Conservation (phyloP, 2,888 invertebrate genomes). For the Dascillus cervinus region DNA sequence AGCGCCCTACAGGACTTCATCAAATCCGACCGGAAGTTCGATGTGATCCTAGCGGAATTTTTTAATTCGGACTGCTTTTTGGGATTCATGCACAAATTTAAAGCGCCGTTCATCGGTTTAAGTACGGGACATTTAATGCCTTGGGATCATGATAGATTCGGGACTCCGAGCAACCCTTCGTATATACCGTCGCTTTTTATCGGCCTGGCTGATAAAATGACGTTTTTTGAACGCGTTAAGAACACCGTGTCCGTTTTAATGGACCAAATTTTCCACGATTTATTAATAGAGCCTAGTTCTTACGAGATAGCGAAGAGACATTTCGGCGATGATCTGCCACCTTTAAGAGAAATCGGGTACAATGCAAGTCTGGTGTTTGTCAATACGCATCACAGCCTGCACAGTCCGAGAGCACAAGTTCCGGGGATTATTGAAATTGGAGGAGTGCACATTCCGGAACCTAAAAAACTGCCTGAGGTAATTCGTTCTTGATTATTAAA, state of each 20-base stretch:
- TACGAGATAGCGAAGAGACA: slow-evolving; percentile 26
- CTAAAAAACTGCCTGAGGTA: slow-evolving; percentile 21
- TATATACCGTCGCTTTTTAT: slow-evolving; percentile 43
- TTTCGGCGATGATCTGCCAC: slow-evolving; percentile 27
- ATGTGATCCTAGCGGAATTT: slow-evolving; percentile 60
- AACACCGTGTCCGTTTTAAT: slow-evolving; percentile 17
- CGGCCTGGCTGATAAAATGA: slow-evolving; percentile 23
- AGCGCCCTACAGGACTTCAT: slow-evolving; percentile 14
- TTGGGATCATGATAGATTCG: slow-evolving; percentile 41
- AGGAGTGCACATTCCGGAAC: slow-evolving; percentile 44
- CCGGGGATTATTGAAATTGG: slow-evolving; percentile 48
- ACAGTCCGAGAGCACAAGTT: slow-evolving; percentile 40
- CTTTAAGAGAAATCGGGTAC: slow-evolving; percentile 31
- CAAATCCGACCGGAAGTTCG: slow-evolving; percentile 45
- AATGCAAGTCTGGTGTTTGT: slow-evolving; percentile 44
- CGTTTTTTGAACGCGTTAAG: slow-evolving; percentile 25
- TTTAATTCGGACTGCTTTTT: slow-evolving; percentile 67
- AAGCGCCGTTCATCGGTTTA: slow-evolving; percentile 48
- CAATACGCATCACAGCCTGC: slow-evolving; percentile 43
- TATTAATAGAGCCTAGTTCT: slow-evolving; percentile 20
- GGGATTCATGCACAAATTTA: slow-evolving; percentile 53
- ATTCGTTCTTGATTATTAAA: no score
- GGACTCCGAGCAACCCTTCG: slow-evolving; percentile 42
- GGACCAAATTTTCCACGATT: slow-evolving; percentile 20
- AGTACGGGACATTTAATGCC: slow-evolving; percentile 44